Conservation (phyloP, 2,888 invertebrate species). For the Xestia sexstrigata region DNA sequence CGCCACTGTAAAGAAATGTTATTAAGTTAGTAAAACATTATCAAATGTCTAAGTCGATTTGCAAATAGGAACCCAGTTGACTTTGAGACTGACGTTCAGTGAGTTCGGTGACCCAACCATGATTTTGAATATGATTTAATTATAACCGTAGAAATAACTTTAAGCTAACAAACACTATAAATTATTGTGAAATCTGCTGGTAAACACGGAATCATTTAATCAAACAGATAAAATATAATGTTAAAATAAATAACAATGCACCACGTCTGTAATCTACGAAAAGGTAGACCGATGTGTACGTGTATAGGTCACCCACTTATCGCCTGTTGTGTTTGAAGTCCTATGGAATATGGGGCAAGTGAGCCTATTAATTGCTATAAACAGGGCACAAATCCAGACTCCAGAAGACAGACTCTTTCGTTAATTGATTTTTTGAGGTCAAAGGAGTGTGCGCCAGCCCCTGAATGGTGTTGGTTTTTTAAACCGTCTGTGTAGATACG, state of each 20-base stretch:
- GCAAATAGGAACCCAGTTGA: background rate
- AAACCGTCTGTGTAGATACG: too few species aligned
- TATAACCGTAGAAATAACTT: background rate
- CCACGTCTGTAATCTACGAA: background rate
- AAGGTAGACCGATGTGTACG: background rate
- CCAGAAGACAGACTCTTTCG: background rate
- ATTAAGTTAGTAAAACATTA: conserved; percentile 22
- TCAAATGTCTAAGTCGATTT: background rate
- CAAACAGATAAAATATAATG: background rate
- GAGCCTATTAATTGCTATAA: background rate
- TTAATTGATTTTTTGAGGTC: too few species aligned
- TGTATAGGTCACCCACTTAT: background rate
- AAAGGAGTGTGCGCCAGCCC: too few species aligned
- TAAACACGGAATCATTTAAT: background rate
- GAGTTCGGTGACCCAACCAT: background rate
- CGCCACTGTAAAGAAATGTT: conserved; percentile 77
- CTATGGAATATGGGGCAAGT: background rate
- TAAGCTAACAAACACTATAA: background rate
- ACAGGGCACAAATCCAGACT: background rate
- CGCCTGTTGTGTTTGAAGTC: background rate
- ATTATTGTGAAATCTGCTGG: background rate
- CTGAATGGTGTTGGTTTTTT: too few species aligned
- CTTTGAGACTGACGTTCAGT: background rate
- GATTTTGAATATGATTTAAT: background rate
- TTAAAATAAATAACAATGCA: background rate